Base-by-base conservation (phyloP, 2,888 invertebrate genomes). In the Dryomyza anilis region DNA sequence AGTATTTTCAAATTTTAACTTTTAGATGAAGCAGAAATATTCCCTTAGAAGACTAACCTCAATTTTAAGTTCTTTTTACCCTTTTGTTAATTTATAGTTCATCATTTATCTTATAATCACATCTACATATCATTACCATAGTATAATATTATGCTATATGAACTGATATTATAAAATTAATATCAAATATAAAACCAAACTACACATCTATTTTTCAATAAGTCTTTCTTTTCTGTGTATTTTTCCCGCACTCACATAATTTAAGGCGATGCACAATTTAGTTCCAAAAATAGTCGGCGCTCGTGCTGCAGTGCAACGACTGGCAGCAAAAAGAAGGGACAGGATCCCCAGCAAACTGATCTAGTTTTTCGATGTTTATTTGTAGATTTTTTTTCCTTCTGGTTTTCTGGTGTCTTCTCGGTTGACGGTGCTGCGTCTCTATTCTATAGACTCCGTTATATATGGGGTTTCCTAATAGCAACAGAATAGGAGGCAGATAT, bases 321-420 rank as follows among this genome's bases (percentile, higher is more conserved):
- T n/a, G n/a, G n/a, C 55, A 56, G 56, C 45, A 30, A 25, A 36
- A 64, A 30, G 21, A 45, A 27, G 61, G 45, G 6, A 52, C 56
- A 62, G 67, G 78, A 78, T 78, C 78, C 79, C 78, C 78, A 78
- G 78, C 78, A 78, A 77, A 78, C 76, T 78, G 77, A 75, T 77
- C 76, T 78, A 78, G 73, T 75, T 79, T 78, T 69, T 61, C 43
- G 52, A 43, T 43, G 61, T 61, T 61, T 61, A 53, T 61, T 61
- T 61, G n/a, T n/a, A n/a, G n/a, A n/a, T n/a, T n/a, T n/a, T n/a
- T n/a, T n/a, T n/a, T n/a, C n/a, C n/a, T n/a, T n/a, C n/a, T n/a
- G n/a, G n/a, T n/a, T n/a, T n/a, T n/a, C n/a, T n/a, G 39, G 48
- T 69, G 60, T 65, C 33, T 69, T 63, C 30, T 36, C 14, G 63